Conservation (phyloP, 1,140 invertebrate species). For the Pseudomyrmex gracilis region DNA sequence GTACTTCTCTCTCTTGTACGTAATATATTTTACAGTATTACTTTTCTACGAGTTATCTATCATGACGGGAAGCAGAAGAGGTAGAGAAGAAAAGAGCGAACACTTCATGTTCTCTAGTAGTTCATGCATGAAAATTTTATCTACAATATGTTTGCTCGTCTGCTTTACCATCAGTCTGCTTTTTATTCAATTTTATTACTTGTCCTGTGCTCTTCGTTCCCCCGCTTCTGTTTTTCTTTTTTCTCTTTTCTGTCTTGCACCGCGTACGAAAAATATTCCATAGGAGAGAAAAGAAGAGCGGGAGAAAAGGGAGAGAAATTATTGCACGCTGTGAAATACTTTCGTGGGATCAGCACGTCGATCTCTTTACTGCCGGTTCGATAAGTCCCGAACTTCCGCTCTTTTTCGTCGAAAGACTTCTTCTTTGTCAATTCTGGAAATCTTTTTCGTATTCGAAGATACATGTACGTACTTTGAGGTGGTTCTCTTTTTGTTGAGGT, state of each 20-base stretch:
- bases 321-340: constrained; percentile 56
- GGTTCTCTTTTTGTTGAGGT: neutral
- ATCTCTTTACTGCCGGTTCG: constrained; percentile 57
- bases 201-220: constrained; percentile 18
- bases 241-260: constrained; percentile 34
- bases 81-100: neutral
- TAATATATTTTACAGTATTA: neutral
- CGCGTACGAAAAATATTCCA: constrained; percentile 46
- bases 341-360: constrained; percentile 53
- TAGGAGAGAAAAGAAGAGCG: constrained; percentile 23
- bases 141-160: constrained; percentile 18
- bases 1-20: neutral
- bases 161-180: constrained; percentile 4
- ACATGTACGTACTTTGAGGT: neutral
- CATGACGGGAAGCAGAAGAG: too few relatives aligned
- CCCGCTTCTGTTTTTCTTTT: neutral
- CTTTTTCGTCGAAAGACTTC: constrained; percentile 52
- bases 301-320: neutral
- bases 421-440: constrained; percentile 31
- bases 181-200: constrained; percentile 51
- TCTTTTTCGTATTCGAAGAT: constrained; percentile 10
- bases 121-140: constrained; percentile 25
- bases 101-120: neutral
- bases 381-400: constrained; percentile 53
- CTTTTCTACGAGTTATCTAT: too few relatives aligned